Conservation (phyloP, 2,888 invertebrate genomes). For the Hirtodrosophila duncani region DNA sequence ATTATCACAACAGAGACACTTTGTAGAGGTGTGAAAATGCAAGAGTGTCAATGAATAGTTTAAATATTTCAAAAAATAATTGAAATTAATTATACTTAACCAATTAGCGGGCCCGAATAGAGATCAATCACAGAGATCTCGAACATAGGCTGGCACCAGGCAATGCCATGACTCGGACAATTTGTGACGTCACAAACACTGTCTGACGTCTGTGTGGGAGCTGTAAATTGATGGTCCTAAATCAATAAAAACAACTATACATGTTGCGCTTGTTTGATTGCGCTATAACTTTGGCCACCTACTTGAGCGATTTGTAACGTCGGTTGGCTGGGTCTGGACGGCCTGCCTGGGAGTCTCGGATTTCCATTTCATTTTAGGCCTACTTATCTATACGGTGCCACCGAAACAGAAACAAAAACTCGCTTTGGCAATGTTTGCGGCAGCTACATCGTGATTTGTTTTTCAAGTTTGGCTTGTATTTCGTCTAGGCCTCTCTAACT, state of each 20-base stretch:
- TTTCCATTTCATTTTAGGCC: conserved; percentile 9
- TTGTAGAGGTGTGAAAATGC: conserved; percentile 49
- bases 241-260: too few relatives aligned
- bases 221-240: too few relatives aligned
- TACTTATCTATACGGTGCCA: conserved; percentile 6
- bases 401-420: conserved; percentile 15
- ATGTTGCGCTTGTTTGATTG: neutral
- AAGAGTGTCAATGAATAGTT: conserved; percentile 27
- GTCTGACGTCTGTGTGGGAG: too few relatives aligned
- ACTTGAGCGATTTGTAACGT: conserved; percentile 7
- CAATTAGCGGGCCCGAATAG: conserved; percentile 39
- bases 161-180: too few relatives aligned
- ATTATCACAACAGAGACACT: conserved; percentile 10
- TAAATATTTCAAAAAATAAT: conserved; percentile 53
- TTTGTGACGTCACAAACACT: too few relatives aligned
- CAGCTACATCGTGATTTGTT: conserved; percentile 24
- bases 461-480: conserved; percentile 35
- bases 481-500: conserved; percentile 2
- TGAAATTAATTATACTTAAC: too few relatives aligned
- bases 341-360: neutral
- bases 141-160: too few relatives aligned
- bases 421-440: conserved; percentile 30
- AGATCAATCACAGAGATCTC: too few relatives aligned
- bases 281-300: neutral
- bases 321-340: too few relatives aligned